A percentile compares a stretch with the other conserved stretches of the same genome.
phyloP scores from a whole-genome alignment of 2,113 vertebrate species.

The Sphaerodactylus townsendi region DNA sequence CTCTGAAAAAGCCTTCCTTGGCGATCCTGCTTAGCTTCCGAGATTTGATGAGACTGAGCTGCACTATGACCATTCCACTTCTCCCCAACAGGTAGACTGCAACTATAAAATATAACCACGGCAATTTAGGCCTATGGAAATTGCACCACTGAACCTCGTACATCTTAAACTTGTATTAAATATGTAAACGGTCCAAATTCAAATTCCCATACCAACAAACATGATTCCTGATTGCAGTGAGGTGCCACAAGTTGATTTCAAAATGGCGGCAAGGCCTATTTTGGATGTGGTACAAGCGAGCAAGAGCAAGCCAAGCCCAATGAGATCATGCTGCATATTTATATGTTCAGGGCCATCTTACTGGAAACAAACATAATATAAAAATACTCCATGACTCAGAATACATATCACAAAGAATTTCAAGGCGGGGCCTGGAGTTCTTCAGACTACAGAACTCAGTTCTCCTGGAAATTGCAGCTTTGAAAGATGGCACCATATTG shows the following conservation, averaged over 20 bases:
- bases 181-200: neutral
- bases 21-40: too few relatives aligned
- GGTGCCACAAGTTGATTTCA: neutral
- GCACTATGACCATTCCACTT: too few relatives aligned
- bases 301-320: neutral
- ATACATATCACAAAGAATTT: too few relatives aligned
- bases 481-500: too few relatives aligned
- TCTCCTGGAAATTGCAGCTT: too few relatives aligned
- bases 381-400: slow-evolving; percentile 3
- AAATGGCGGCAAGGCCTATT: neutral
- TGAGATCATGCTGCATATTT: neutral
- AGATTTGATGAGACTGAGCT: too few relatives aligned
- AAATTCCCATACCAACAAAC: neutral
- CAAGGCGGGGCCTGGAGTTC: too few relatives aligned
- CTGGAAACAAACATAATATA: neutral
- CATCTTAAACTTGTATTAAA: neutral
- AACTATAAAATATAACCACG: neutral
- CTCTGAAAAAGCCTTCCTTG: too few relatives aligned
- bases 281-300: neutral
- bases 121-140: neutral
- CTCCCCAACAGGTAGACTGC: neutral
- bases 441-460: too few relatives aligned
- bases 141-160: neutral
- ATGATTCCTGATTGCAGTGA: neutral
- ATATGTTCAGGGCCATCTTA: neutral